Evolutionary conservation across 2,113 vertebrate species (phyloP), one percentile per base, ranked within the genome.

Genomic region (Ammodytes marinus): DNA sequence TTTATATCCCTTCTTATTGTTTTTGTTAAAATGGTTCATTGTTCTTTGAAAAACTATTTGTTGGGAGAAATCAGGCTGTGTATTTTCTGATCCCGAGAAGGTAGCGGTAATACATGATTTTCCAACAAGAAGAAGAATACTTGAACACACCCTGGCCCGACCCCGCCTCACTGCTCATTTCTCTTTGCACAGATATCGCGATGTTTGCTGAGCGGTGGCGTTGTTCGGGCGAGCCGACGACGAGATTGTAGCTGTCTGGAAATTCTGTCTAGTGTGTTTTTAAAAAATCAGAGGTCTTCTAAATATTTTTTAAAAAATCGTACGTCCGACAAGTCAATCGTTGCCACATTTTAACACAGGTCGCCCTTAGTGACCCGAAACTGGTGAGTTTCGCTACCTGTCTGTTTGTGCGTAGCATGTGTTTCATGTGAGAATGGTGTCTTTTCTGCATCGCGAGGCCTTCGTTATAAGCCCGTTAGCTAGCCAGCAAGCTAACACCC

Each of bases 211-310:
- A 83, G 83, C 86, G 82, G 89, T 91, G 92, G 90, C 91, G 94
- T 94, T 93, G 94, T 93, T 94, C 88, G 78, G 90, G 93, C 89
- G 92, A 91, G 86, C 84, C 85, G 91, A 92, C 93, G 90, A 92
- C 91, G 91, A 92, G 88, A 89, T 75, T 64, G 84, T 84, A 74
- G 91, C 83, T 82, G 93, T 94, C 92, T 94, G 90, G 92, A 93
- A 91, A 91, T 89, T 82, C 27, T 86, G 92, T 94, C 91, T 93
- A 91, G 91, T 92, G 91, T 82, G 77, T 87, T 87, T 27, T 1
- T 1, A 27, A 27, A 72, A 79, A 67, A 55, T 47, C 64, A 72
- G 90, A 85, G 80, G 60, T 80, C 75, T 90, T 86, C 50, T 77
- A 79, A 54, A 60, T 69, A 79, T 59, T 74, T 90, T 67, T 90